phyloP scores from a whole-genome alignment of 2,113 vertebrate genomes.

The Heptranchias perlo region DNA sequence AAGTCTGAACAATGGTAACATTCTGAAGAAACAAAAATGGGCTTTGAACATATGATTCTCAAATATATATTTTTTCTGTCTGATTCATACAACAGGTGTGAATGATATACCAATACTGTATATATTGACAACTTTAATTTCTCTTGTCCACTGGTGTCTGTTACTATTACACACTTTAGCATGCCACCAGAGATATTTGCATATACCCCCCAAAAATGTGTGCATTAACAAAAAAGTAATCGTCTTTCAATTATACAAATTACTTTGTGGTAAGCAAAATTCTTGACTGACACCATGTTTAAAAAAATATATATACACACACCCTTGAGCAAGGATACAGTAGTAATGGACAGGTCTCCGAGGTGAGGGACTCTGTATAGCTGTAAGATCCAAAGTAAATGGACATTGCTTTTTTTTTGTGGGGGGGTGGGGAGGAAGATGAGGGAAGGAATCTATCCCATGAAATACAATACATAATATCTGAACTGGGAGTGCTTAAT shows the following conservation, averaged over 20 bases:
- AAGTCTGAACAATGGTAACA: neutral
- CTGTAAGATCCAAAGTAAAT: neutral
- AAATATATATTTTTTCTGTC: neutral
- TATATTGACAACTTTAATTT: neutral
- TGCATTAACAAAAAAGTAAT: no score
- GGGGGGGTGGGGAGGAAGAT: neutral
- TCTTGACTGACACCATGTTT: no score
- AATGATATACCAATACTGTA: neutral
- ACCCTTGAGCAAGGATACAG: neutral
- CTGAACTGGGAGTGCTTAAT: neutral
- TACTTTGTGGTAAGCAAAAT: no score
- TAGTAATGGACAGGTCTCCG: neutral
- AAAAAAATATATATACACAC: no score
- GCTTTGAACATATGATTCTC: neutral
- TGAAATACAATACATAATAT: neutral
- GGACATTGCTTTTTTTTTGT: neutral
- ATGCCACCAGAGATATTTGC: neutral
- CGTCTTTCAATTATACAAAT: no score
- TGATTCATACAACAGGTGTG: neutral
- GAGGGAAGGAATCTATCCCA: neutral
- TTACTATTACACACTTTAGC: neutral
- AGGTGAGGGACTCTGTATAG: neutral
- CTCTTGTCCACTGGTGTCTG: neutral
- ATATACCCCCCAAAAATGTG: no score
- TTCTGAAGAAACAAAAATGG: neutral